Evolutionary conservation across 1,140 invertebrate genomes (phyloP), one percentile per base, ranked within the genome.

Genomic region (Drosophila mojavensis): DNA sequence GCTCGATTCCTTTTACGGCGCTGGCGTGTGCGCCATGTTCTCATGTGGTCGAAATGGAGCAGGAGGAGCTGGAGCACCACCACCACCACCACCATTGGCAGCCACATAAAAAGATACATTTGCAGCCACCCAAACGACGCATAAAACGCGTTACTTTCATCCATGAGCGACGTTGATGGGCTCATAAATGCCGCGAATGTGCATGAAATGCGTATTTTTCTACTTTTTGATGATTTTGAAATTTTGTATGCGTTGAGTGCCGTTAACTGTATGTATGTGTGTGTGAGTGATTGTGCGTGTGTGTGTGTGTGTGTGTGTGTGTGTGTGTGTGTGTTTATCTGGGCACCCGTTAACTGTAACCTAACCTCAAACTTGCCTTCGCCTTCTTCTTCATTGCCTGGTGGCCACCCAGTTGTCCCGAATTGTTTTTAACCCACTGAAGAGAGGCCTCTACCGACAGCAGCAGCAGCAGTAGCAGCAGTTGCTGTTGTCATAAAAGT

Each of bases 131-230:
- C 81, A 89, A 89, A 89, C 81, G 84, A 84, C 85, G 84, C 78
- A 89, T 90, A 89, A 89, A 90, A 89, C 84, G 84, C 84, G 85
- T 89, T 89, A 90, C 84, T 84, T 89, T 89, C 84, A 89, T 88
- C 83, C 84, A 89, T 89, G 85, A 89, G 85, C 84, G 84, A 89
- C 89, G 84, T 91, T 91, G 89, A 91, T 91, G 89, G 89, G 89
- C 83, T 91, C 89, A 91, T 91, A 89, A 91, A 91, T 85, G 89
- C 78, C 81, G 83, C 83, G 74, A 88, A 91, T 91, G 88, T 91
- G 84, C 85, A 89, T 90, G 84, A 90, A 89, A 89, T 68, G 84
- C 85, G 84, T 89, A 89, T 89, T 89, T 89, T 89, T 88, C 84
- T 89, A 89, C 84, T 89, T 89, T 89, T 89, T 88, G 83, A 88